Percentiles rank a stretch among this genome's conserved stretches.
These are phyloP conservation scores for Rhyacophila brunnea DNA, from an alignment of 1,140 invertebrate species.

Conservation along the genomic window DNA sequence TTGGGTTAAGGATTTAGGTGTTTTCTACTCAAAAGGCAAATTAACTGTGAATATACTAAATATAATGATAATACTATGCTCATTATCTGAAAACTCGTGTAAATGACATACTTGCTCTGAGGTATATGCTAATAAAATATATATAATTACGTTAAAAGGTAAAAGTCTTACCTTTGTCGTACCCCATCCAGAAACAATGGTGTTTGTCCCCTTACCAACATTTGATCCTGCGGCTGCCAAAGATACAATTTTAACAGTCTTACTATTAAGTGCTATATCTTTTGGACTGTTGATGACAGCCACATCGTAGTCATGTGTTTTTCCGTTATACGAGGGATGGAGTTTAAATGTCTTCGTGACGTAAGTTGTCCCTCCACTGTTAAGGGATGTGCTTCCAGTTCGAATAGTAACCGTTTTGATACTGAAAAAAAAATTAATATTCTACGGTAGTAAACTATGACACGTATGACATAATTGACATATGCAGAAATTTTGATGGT, in stretches of 20 bases:
- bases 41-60: too few species aligned
- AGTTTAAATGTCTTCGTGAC: neutral
- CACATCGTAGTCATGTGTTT: neutral
- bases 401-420: neutral
- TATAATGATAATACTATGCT: too few species aligned
- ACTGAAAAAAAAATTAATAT: neutral
- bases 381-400: neutral
- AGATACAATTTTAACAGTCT: neutral
- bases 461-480: too few species aligned
- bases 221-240: neutral
- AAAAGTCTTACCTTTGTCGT: neutral
- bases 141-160: too few species aligned
- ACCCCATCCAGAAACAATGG: slow-evolving; percentile 6
- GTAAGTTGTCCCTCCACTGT: neutral
- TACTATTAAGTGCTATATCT: neutral
- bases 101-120: too few species aligned
- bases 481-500: too few species aligned
- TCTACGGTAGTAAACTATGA: too few species aligned
- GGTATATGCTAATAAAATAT: too few species aligned
- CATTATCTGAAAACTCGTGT: too few species aligned
- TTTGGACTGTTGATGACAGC: neutral
- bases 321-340: neutral
- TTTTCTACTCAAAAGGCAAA: too few species aligned
- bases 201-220: neutral
- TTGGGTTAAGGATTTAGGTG: too few species aligned